phyloP scores from a whole-genome alignment of 2,113 vertebrate species.

The Sphyrna mokarran region DNA sequence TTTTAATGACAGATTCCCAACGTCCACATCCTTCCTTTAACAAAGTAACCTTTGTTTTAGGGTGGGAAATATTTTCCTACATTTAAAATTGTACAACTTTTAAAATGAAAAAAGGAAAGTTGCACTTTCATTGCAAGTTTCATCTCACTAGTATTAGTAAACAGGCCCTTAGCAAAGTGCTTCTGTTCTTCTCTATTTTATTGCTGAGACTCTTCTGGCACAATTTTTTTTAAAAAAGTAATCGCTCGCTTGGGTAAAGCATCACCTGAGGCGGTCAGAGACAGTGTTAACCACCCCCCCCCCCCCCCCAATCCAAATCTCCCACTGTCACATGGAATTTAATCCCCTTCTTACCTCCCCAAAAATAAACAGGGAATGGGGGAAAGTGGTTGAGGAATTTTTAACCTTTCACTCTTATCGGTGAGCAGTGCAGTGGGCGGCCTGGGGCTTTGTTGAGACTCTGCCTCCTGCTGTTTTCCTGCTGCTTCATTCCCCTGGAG shows the following conservation, averaged over 20 bases:
- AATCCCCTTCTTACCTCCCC: background rate
- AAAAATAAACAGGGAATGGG: background rate
- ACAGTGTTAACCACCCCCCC: too few species aligned
- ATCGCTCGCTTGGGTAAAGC: background rate
- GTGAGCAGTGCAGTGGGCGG: background rate
- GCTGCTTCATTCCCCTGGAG: background rate
- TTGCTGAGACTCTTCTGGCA: background rate
- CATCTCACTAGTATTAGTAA: background rate
- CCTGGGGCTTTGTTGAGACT: background rate
- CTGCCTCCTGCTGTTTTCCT: background rate
- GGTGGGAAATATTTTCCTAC: background rate
- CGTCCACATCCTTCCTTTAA: background rate
- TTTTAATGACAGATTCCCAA: too few species aligned
- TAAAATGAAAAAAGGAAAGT: background rate
- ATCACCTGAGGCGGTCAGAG: background rate
- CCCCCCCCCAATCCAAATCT: background rate
- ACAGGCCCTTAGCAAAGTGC: background rate
- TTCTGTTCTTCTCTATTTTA: background rate
- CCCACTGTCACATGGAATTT: background rate
- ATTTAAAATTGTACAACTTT: background rate
- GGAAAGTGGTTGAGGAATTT: background rate
- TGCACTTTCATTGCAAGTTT: background rate
- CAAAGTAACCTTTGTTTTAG: background rate
- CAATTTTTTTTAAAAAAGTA: background rate
- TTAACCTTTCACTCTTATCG: background rate